Percentiles rank a stretch among this genome's conserved stretches.
Conservation (phyloP, 2,888 invertebrate species). For the Hypomecis atomaria region DNA sequence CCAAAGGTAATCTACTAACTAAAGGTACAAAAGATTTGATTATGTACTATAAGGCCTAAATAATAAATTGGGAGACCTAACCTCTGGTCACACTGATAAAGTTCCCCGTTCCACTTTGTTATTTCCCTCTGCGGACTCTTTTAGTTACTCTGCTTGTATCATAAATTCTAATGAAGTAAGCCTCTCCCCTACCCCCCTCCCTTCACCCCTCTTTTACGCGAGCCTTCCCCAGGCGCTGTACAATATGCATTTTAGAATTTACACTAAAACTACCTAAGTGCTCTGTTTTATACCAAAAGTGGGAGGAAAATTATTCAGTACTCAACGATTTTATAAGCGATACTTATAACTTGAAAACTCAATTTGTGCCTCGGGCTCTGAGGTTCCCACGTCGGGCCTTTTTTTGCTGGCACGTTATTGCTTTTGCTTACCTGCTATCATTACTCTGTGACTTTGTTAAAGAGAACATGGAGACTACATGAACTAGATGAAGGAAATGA, state of each 20-base stretch:
- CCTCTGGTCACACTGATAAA: conserved; percentile 13
- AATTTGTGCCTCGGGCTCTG: not conserved
- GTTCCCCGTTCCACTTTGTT: conserved; percentile 13
- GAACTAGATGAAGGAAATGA: too few relatives aligned
- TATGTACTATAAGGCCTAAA: not conserved
- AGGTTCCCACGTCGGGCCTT: not conserved
- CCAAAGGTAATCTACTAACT: too few relatives aligned
- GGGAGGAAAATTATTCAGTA: conserved; percentile 2
- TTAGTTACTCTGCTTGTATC: conserved; percentile 23
- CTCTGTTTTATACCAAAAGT: conserved; percentile 13
- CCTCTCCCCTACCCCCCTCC: not conserved
- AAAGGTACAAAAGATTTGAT: too few relatives aligned
- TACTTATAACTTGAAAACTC: not conserved
- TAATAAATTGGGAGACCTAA: conserved; percentile 7
- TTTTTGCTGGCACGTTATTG: not conserved
- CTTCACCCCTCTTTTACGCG: not conserved
- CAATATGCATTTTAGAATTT: conserved; percentile 24
- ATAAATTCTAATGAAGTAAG: conserved; percentile 27
- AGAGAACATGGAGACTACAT: too few relatives aligned
- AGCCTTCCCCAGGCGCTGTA: conserved; percentile 14
- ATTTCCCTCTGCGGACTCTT: conserved; percentile 22
- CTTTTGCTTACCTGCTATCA: not conserved
- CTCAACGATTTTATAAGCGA: not conserved
- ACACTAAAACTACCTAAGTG: conserved; percentile 21
- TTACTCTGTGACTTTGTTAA: too few relatives aligned